These are phyloP conservation scores for Platycheirus rosarum DNA, from an alignment of 2,888 invertebrate genomes.

Conservation along the genomic window DNA sequence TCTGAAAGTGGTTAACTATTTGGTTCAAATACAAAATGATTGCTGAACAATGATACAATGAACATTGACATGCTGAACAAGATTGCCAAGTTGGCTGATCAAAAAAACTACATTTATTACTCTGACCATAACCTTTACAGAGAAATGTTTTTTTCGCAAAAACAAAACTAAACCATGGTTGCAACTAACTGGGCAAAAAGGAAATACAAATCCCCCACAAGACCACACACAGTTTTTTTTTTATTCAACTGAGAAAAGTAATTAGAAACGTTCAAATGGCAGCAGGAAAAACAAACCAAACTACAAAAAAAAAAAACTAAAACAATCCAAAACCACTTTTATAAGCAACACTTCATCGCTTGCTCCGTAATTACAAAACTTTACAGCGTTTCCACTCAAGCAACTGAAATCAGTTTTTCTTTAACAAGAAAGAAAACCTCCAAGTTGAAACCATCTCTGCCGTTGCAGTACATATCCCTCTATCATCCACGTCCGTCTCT, in stretches of 20 bases:
- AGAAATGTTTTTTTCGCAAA: background rate
- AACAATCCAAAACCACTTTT: conserved; percentile 48
- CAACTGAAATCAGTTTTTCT: conserved; percentile 37
- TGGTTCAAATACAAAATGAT: too few species aligned
- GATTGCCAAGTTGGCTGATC: too few species aligned
- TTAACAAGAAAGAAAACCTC: conserved; percentile 17
- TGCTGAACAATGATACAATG: too few species aligned
- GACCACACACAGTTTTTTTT: background rate
- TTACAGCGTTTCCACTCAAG: conserved; percentile 44
- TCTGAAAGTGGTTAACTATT: too few species aligned
- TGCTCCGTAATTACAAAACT: conserved; percentile 65
- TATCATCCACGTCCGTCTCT: background rate
- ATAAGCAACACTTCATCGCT: conserved; percentile 49
- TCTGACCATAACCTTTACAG: too few species aligned
- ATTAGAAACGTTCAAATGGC: conserved; percentile 1
- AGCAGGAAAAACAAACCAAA: background rate
- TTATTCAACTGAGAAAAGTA: conserved; percentile 1
- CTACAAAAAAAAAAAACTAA: conserved; percentile 6
- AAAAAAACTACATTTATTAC: too few species aligned
- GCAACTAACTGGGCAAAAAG: background rate
- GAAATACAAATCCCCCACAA: background rate
- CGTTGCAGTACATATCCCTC: background rate
- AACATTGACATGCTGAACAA: too few species aligned
- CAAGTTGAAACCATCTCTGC: conserved; percentile 31
- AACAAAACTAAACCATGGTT: too few species aligned